These are phyloP conservation scores for Sarcophaga rosellei DNA, from an alignment of 2,888 invertebrate species.

Conservation along the genomic window DNA sequence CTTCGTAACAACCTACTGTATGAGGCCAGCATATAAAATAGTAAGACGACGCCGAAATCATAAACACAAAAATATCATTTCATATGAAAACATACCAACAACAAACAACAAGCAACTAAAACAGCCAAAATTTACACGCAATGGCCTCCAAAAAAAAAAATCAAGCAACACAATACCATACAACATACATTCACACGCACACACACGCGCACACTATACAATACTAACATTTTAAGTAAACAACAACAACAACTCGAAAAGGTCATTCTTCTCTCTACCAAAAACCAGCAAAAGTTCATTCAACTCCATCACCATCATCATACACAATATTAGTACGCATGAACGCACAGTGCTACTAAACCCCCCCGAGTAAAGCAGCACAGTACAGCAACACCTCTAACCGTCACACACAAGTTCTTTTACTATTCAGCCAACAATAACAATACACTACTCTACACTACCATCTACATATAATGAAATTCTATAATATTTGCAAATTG, in stretches of 20 bases:
- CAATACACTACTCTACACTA: too few species aligned
- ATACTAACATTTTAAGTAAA: slow-evolving; percentile 16
- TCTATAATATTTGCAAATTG: background rate
- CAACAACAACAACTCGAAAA: slow-evolving; percentile 1
- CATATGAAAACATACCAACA: slow-evolving; percentile 53
- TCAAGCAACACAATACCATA: background rate
- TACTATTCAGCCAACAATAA: background rate
- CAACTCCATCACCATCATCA: slow-evolving; percentile 2
- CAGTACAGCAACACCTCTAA: background rate
- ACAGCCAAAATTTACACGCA: slow-evolving; percentile 13
- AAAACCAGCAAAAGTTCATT: slow-evolving; percentile 17
- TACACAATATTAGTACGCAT: slow-evolving; percentile 20
- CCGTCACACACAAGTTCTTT: slow-evolving; percentile 1
- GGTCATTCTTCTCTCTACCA: slow-evolving; percentile 24
- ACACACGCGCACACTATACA: background rate
- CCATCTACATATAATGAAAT: too few species aligned
- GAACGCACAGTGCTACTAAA: slow-evolving; percentile 7
- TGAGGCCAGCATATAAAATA: slow-evolving; percentile 76
- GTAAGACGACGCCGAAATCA: slow-evolving; percentile 30
- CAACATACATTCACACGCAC: background rate
- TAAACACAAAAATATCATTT: slow-evolving; percentile 36
- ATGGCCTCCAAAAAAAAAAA: slow-evolving; percentile 42
- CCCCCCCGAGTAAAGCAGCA: background rate
- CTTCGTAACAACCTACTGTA: slow-evolving; percentile 79
- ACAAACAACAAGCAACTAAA: slow-evolving; percentile 64